A percentile compares a stretch with the other conserved stretches of the same genome.
Conservation (phyloP, 2,113 vertebrate genomes). For the Lycocorax pyrrhopterus region DNA sequence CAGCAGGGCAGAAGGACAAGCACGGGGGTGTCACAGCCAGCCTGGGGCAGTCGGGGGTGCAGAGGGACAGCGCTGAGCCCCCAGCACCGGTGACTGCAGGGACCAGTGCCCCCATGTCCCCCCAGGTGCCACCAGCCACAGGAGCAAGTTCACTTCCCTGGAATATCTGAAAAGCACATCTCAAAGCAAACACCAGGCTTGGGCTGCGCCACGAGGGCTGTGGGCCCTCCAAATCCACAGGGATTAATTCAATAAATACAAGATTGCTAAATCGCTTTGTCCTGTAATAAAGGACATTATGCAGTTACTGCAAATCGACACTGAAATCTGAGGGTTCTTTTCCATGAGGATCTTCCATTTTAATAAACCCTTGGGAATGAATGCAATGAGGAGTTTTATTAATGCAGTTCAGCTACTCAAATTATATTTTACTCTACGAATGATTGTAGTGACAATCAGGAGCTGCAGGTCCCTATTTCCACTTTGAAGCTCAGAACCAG, state of each 20-base stretch:
- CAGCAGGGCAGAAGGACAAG: neutral
- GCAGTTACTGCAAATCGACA: neutral
- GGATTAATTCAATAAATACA: neutral
- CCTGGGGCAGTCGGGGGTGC: rapidly evolving
- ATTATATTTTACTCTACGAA: neutral
- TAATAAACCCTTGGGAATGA: neutral
- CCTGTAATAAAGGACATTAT: neutral
- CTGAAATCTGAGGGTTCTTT: neutral
- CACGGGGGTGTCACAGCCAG: neutral
- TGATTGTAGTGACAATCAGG: neutral
- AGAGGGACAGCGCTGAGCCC: neutral
- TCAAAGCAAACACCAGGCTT: no score
- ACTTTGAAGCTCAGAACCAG: neutral
- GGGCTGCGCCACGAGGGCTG: neutral
- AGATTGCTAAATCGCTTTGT: neutral
- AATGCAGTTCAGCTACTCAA: neutral
- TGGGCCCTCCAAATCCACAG: neutral
- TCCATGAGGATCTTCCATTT: neutral
- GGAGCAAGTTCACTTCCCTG: rapidly evolving
- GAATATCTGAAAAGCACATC: rapidly evolving
- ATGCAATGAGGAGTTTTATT: neutral
- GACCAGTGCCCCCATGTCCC: rapidly evolving
- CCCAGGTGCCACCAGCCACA: neutral
- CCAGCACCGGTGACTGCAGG: rapidly evolving
- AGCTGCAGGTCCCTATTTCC: neutral